phyloP scores from a whole-genome alignment of 2,113 vertebrate species.

The Otolemur garnettii region DNA sequence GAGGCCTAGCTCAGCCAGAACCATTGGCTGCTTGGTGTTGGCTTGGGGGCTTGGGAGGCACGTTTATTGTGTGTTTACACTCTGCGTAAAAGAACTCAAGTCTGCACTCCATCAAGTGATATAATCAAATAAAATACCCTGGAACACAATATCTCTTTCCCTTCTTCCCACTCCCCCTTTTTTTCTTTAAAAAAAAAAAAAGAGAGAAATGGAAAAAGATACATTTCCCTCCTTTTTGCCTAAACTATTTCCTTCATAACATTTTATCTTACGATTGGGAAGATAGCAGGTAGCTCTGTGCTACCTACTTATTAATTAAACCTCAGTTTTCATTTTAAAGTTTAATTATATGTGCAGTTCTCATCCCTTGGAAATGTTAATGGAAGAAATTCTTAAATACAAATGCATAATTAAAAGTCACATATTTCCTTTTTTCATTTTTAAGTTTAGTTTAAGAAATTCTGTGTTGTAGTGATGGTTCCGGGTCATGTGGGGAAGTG shows the following conservation, averaged over 20 bases:
- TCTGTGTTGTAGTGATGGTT: conserved; percentile 66
- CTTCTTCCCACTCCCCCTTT: background rate
- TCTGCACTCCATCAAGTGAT: background rate
- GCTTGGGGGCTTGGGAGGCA: background rate
- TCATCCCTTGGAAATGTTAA: conserved; percentile 74
- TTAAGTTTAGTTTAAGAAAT: conserved; percentile 76
- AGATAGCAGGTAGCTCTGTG: conserved; percentile 74
- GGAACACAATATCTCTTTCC: background rate
- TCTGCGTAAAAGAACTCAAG: background rate
- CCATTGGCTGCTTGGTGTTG: background rate
- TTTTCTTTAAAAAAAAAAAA: conserved; percentile 9
- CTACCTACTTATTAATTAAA: conserved; percentile 80
- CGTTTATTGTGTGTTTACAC: conserved; percentile 15
- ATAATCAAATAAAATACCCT: background rate
- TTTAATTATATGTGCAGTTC: conserved; percentile 80
- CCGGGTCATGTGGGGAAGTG: conserved; percentile 56
- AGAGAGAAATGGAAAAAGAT: background rate
- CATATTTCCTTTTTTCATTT: conserved; percentile 67
- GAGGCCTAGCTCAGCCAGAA: conserved; percentile 20
- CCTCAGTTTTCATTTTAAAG: conserved; percentile 70
- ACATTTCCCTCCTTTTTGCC: background rate
- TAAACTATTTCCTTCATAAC: conserved; percentile 52
- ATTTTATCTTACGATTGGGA: conserved; percentile 68
- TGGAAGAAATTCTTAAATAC: conserved; percentile 80
- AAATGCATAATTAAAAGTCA: conserved; percentile 83